Base-by-base conservation (phyloP, 2,113 vertebrate genomes). In the Chaetodon auriga region DNA sequence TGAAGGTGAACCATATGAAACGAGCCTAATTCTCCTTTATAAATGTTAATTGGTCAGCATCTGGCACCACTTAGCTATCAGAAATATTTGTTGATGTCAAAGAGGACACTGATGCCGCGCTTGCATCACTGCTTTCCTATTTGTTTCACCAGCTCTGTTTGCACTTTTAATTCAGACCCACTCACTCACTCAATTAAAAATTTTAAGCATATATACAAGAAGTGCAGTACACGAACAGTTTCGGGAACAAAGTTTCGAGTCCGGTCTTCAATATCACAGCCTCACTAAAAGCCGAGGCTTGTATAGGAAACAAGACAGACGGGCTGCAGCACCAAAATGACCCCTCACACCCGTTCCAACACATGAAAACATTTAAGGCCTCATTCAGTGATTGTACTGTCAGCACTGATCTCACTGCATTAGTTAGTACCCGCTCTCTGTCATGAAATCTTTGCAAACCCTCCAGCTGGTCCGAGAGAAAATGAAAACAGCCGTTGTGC, bases 31-130 rank as follows among this genome's bases (percentile, higher is more conserved):
- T 93, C 74, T 80, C 80, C 84, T 91, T 83, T 65, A 88, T 87
- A 90, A 90, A 91, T 81, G 84, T 90, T 93, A 92, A 95, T 95
- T 92, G 89, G 74, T 86, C 83, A 60, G 83, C 94, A 95, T 95
- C 94, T 95, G 94, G 88, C 86, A 38, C 83, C 89, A 89, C 80
- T 94, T 92, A 90, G 80, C 83, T 80, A 30, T 72, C 88, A 76
- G 69, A 87, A 88, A 80, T 83, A 78, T 86, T 76, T 70, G 74
- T 83, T 86, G 81, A 80, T 85, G 77, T 90, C 86, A 90, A 48
- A 77, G 78, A 89, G 92, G 90, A 90, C 91, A 87, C 74, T 10
- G 78, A 68, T 43, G 66, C 58, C 51, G 15, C 5, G 10, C 72
- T 55, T 16, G 10, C 68, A 63, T 79, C 61, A 23, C 35, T 54